Evolutionary conservation across 2,888 invertebrate species (phyloP).

Genomic region (Sesia bembeciformis): DNA sequence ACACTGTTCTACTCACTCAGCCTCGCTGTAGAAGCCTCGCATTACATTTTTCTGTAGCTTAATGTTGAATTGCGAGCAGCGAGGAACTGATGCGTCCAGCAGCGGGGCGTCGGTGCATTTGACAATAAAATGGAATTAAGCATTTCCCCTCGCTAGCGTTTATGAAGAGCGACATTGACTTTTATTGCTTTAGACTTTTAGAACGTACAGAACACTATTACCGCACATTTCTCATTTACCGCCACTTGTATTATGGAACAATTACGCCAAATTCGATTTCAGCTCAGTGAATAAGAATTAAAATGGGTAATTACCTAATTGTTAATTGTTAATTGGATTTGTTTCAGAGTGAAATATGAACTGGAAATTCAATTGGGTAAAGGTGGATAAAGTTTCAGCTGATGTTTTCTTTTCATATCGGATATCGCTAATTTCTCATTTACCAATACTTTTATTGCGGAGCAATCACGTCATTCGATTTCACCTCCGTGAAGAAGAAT

Average conservation of each 20-base stretch:
- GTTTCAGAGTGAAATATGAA: background rate
- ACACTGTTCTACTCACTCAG: no score
- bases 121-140: constrained; percentile 45
- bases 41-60: no score
- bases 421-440: no score
- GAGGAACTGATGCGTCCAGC: background rate
- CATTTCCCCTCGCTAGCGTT: constrained; percentile 20
- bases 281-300: background rate
- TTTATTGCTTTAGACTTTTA: constrained; percentile 17
- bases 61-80: no score
- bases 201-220: background rate
- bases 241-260: background rate
- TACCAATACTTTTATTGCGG: no score
- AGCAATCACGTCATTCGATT: no score
- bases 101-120: constrained; percentile 23
- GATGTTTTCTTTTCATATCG: no score
- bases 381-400: no score
- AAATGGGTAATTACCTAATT: background rate
- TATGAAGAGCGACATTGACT: constrained; percentile 36
- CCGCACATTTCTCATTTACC: background rate
- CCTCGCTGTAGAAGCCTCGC: no score
- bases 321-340: background rate
- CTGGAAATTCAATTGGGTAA: background rate
- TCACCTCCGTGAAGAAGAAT: no score
- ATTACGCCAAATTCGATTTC: background rate